phyloP scores from a whole-genome alignment of 2,797 vertebrate species.

The Denticeps clupeoides region DNA sequence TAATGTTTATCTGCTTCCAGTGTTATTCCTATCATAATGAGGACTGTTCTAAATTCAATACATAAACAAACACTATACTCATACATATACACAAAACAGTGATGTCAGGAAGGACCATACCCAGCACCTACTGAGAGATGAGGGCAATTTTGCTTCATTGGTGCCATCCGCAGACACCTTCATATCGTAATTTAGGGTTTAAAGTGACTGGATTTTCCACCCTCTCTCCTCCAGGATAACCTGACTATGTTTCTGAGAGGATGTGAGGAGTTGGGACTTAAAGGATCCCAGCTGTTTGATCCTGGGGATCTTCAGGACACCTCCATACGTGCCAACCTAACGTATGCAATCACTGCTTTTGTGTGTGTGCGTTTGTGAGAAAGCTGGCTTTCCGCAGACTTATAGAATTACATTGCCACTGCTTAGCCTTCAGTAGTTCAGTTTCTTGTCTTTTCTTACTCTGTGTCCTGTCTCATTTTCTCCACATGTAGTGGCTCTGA shows the following conservation, averaged over 20 bases:
- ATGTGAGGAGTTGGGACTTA: slow-evolving; percentile 90
- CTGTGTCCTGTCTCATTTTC: not conserved
- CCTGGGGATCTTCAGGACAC: slow-evolving; percentile 90
- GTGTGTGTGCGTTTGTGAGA: not conserved
- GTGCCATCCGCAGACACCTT: not conserved
- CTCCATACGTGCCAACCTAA: slow-evolving; percentile 74
- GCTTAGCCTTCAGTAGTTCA: too few relatives aligned
- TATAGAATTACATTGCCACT: too few relatives aligned
- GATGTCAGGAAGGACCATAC: slow-evolving; percentile 1
- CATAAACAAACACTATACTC: too few relatives aligned
- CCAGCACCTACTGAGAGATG: not conserved
- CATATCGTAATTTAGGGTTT: too few relatives aligned
- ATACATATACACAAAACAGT: too few relatives aligned
- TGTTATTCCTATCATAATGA: too few relatives aligned
- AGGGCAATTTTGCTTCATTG: slow-evolving; percentile 2
- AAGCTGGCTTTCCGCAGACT: too few relatives aligned
- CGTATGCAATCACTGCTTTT: slow-evolving; percentile 53
- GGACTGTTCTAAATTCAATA: too few relatives aligned
- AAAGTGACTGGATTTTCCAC: too few relatives aligned
- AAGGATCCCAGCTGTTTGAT: slow-evolving; percentile 92
- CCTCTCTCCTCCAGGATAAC: slow-evolving; percentile 79
- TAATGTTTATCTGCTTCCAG: too few relatives aligned
- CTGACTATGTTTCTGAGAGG: slow-evolving; percentile 87
- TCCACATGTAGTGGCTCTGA: slow-evolving; percentile 65
- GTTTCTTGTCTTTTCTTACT: not conserved